These are phyloP conservation scores for Oophaga pumilio DNA, from an alignment of 2,113 vertebrate genomes.

Conservation along the genomic window DNA sequence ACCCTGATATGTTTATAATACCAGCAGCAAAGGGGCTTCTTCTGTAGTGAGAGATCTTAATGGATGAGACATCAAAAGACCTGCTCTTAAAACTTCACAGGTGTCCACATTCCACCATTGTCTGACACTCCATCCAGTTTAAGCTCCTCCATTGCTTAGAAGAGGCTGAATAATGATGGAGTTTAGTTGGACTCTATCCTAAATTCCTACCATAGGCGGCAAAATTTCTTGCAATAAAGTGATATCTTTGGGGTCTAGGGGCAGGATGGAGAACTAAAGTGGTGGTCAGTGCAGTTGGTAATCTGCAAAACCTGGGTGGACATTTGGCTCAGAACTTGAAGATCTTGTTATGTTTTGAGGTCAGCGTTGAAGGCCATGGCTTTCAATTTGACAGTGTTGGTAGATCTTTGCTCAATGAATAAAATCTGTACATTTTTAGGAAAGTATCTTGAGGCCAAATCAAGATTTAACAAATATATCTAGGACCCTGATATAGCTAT, in stretches of 20 bases:
- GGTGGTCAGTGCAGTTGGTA: background rate
- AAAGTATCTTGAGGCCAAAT: background rate
- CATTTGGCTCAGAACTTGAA: background rate
- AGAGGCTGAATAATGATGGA: background rate
- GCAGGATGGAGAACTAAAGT: background rate
- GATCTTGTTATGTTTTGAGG: background rate
- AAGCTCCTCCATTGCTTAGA: background rate
- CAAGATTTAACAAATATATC: too few relatives aligned
- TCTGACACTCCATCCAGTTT: too few relatives aligned
- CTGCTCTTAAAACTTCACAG: background rate
- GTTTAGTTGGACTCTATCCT: background rate
- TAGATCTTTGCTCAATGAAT: background rate
- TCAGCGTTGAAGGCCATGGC: background rate
- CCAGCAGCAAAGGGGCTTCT: too few relatives aligned
- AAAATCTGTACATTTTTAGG: background rate
- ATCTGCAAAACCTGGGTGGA: background rate
- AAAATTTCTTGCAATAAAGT: background rate
- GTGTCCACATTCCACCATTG: background rate
- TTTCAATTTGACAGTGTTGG: background rate
- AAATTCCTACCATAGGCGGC: background rate
- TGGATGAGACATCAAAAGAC: background rate
- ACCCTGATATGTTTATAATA: too few relatives aligned
- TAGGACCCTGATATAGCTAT: too few relatives aligned
- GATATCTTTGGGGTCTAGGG: background rate
- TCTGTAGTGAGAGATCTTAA: background rate